Percentiles rank a stretch among this genome's conserved stretches.
Conservation (phyloP, 2,888 invertebrate genomes). For the Epistrophe grossulariae region DNA sequence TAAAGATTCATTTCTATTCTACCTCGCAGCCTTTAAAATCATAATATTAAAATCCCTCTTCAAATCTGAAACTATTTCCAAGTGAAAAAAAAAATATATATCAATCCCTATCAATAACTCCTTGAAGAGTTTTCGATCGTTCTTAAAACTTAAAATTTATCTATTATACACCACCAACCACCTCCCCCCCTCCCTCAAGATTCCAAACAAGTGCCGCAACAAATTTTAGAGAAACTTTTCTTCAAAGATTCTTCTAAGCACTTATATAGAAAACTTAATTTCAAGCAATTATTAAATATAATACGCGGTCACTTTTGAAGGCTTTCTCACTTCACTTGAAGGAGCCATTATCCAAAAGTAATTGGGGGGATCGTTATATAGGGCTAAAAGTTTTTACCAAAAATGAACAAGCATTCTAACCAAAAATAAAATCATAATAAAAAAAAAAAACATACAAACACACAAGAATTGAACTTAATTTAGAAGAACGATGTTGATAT, state of each 20-base stretch:
- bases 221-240: conserved; percentile 1
- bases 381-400: background rate
- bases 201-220: background rate
- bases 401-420: conserved; percentile 13
- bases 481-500: conserved; percentile 49
- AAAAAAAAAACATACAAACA: background rate
- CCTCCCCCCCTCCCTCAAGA: too few relatives aligned
- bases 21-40: too few relatives aligned
- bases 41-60: too few relatives aligned
- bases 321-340: background rate
- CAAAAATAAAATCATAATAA: background rate
- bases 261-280: conserved; percentile 2
- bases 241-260: background rate
- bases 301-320: conserved; percentile 7
- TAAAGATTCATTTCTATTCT: too few relatives aligned
- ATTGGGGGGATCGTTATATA: conserved; percentile 23
- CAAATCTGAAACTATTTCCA: too few relatives aligned
- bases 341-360: conserved; percentile 1
- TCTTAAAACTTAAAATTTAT: too few relatives aligned
- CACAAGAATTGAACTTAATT: conserved; percentile 3
- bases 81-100: too few relatives aligned
- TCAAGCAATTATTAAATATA: conserved; percentile 26
- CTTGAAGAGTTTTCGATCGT: too few relatives aligned
- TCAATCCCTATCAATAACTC: too few relatives aligned
- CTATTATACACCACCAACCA: too few relatives aligned